Evolutionary conservation across 1,140 invertebrate genomes (phyloP).

Genomic region (Drosophila triauraria): DNA sequence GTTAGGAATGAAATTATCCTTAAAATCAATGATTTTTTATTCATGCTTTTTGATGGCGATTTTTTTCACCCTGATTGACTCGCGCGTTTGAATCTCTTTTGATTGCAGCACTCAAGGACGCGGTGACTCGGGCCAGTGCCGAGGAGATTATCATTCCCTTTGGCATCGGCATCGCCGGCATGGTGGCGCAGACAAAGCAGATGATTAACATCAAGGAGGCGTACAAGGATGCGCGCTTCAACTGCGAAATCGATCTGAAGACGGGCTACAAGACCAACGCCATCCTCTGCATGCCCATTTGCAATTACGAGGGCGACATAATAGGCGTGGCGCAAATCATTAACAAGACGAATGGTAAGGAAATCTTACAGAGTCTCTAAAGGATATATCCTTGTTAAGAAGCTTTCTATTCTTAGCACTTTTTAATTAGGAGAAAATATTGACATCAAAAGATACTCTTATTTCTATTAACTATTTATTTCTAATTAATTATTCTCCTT

Average conservation of each 20-base stretch:
- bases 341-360: conserved; percentile 94
- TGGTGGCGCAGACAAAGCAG: conserved; percentile 94
- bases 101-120: conserved; percentile 89
- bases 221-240: conserved; percentile 93
- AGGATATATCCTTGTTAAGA: neutral
- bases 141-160: conserved; percentile 95
- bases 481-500: neutral
- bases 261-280: conserved; percentile 97
- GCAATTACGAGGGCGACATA: conserved; percentile 97
- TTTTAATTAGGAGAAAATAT: neutral
- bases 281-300: conserved; percentile 97
- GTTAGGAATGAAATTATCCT: neutral
- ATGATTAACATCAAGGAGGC: conserved; percentile 96
- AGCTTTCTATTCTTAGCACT: no score
- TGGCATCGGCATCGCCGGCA: conserved; percentile 95
- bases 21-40: conserved; percentile 20
- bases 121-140: conserved; percentile 89
- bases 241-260: conserved; percentile 94
- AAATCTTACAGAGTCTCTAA: neutral
- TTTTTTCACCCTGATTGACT: conserved; percentile 22
- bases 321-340: conserved; percentile 99
- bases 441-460: no score
- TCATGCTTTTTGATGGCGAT: conserved; percentile 1
- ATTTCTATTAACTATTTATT: neutral
- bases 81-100: conserved; percentile 17